Percentiles rank a stretch among this genome's conserved stretches.
phyloP scores from a whole-genome alignment of 2,797 vertebrate species.

The Champsocephalus esox region DNA sequence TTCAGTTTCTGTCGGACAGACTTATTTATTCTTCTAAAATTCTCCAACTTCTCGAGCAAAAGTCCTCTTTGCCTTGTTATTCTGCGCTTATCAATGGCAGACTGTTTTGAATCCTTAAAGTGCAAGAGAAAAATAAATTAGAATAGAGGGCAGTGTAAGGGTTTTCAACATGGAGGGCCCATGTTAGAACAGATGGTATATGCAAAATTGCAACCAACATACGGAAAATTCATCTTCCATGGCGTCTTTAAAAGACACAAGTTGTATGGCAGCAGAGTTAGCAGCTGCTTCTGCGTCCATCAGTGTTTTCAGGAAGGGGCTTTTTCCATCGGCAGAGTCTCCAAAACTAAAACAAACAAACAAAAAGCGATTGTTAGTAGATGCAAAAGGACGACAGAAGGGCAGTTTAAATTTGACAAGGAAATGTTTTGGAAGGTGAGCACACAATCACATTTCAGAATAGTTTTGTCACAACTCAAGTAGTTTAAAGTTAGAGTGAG shows the following conservation, averaged over 20 bases:
- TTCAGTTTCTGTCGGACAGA: constrained; percentile 83
- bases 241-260: constrained; percentile 84
- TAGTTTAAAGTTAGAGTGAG: too few species aligned
- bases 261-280: constrained; percentile 81
- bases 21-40: constrained; percentile 82
- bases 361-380: background rate
- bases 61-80: constrained; percentile 82
- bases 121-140: constrained; percentile 8
- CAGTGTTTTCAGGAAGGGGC: constrained; percentile 75
- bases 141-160: background rate
- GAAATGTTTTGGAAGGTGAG: too few species aligned
- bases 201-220: constrained; percentile 43
- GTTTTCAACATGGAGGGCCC: background rate
- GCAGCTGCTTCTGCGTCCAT: constrained; percentile 83
- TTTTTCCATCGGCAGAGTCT: constrained; percentile 40
- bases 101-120: constrained; percentile 70
- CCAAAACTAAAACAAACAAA: constrained; percentile 54
- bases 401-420: too few species aligned
- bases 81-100: constrained; percentile 63
- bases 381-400: too few species aligned
- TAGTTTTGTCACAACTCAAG: too few species aligned
- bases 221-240: constrained; percentile 80
- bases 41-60: constrained; percentile 85
- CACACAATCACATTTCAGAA: too few species aligned
- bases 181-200: background rate